Conservation (phyloP, 2,797 vertebrate genomes). For the Pempheris klunzingeri region DNA sequence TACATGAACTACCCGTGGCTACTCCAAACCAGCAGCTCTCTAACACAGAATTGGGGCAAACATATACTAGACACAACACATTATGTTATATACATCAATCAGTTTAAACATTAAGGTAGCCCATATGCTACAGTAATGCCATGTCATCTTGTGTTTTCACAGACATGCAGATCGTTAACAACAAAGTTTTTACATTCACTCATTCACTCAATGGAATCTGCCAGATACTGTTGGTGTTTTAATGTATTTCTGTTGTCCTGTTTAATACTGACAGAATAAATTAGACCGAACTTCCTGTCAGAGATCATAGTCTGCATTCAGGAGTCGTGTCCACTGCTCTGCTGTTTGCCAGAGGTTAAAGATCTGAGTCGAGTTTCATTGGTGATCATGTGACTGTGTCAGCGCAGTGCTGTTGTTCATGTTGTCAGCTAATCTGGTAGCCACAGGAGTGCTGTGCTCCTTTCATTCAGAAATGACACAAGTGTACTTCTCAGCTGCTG, state of each 20-base stretch:
- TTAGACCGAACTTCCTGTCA: background rate
- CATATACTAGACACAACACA: background rate
- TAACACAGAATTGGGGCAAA: background rate
- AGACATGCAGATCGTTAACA: background rate
- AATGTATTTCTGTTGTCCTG: background rate
- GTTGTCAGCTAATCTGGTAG: constrained; percentile 40
- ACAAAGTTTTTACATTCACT: background rate
- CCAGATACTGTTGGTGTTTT: background rate
- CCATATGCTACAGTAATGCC: background rate
- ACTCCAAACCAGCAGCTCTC: background rate
- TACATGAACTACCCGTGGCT: background rate
- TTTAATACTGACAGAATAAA: background rate
- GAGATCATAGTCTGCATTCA: background rate
- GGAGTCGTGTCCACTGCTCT: background rate
- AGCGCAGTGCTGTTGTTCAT: constrained; percentile 27
- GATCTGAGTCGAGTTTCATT: constrained; percentile 21
- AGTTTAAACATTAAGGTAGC: background rate
- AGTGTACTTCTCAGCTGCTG: constrained; percentile 34
- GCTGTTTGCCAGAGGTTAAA: constrained; percentile 43
- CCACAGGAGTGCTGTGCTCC: constrained; percentile 29
- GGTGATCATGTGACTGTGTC: constrained; percentile 53
- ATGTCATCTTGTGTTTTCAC: background rate
- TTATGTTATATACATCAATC: background rate
- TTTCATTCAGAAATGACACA: constrained; percentile 28
- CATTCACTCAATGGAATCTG: background rate